Base-by-base conservation (phyloP, 64 coral and sea anemone genomes). In the Porites lutea region DNA sequence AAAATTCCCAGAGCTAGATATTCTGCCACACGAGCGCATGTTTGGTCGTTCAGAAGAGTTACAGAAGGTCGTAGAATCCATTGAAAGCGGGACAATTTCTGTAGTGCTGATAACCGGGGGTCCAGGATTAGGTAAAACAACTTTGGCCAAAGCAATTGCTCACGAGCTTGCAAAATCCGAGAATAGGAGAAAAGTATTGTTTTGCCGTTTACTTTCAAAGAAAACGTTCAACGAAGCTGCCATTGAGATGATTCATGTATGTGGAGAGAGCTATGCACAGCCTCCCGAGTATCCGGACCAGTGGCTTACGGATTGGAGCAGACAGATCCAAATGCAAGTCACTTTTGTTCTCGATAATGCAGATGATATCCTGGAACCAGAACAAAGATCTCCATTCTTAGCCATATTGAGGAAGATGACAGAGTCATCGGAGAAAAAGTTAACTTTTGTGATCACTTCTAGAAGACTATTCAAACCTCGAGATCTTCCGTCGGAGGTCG, bases 51-150 rank as follows among this genome's bases (percentile, higher is more conserved):
- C 52, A 48, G 4, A 85, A 23, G 79, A 92, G 8, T 63, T 76
- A 6, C 13, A 75, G 44, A 0, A 75, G 2, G 50, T 84, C 7
- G 23, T 0, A 10, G 2, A 83, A 2, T 7, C 44, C 49, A 47
- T 84, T 14, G 21, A 65, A 18, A 57, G 66, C 11, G 19, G 47
- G 21, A 43, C n/a, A 6, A 4, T 51, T 60, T 12, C 67, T 3
- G 70, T 83, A 11, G 90, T 85, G 20, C 37, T 74, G 8, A 49
- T 92, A 16, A 92, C 90, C n/a, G 90, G 90, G 6, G 90, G 90
- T 11, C 90, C 90, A 48, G 90, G 90, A 27, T 92, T 75, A 75
- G 83, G 91, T 23, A 93, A 93, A 77, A 93, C 91, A 14, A 75
- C 91, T 60, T 58, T 80, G 83, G 83, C 83, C 3, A 93, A 88